phyloP scores from a whole-genome alignment of 2,888 invertebrate genomes.

The Neoitamus cyanurus region DNA sequence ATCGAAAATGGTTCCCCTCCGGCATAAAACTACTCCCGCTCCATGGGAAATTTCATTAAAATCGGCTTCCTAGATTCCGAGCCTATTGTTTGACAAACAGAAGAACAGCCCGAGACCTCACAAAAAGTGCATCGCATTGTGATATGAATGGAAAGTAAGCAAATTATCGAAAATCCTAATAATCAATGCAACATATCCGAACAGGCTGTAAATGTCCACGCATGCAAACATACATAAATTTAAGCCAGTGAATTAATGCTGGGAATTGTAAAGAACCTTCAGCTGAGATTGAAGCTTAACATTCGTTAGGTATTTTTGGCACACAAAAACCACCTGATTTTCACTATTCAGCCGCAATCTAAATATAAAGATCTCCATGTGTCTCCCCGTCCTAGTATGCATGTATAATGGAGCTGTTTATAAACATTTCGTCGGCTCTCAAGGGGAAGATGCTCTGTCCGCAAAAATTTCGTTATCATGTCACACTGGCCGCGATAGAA shows the following conservation, averaged over 20 bases:
- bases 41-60: too few relatives aligned
- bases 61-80: too few relatives aligned
- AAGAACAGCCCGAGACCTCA: too few relatives aligned
- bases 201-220: neutral
- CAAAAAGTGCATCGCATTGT: too few relatives aligned
- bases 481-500: neutral
- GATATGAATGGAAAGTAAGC: neutral
- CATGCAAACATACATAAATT: neutral
- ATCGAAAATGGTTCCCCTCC: too few relatives aligned
- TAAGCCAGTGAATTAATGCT: too few relatives aligned
- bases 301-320: constrained; percentile 30
- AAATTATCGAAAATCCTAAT: neutral
- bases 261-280: too few relatives aligned
- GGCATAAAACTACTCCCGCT: too few relatives aligned
- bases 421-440: neutral
- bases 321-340: constrained; percentile 35
- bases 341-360: neutral
- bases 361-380: neutral
- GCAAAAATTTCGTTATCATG: neutral
- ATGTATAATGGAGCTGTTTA: neutral
- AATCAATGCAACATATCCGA: neutral
- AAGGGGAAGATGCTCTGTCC: neutral
- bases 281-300: constrained; percentile 19
- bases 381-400: neutral
- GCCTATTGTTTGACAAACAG: too few relatives aligned